These are phyloP conservation scores for Lepilemur septentrionalis DNA, from an alignment of 2,797 vertebrate species.

Conservation along the genomic window DNA sequence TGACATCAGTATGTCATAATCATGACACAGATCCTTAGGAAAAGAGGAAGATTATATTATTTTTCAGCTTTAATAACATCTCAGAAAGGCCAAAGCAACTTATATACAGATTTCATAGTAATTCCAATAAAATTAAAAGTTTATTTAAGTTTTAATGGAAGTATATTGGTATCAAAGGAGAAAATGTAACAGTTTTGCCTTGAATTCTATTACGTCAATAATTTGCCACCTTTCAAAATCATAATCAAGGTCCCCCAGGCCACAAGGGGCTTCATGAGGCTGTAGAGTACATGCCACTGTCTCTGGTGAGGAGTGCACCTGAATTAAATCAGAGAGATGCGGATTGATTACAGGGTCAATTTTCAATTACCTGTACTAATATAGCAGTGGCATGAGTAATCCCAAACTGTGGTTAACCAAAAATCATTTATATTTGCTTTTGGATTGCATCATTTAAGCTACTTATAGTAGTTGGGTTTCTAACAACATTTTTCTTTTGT, in stretches of 20 bases:
- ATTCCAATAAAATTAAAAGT: constrained; percentile 55
- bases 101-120: constrained; percentile 33
- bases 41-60: not conserved
- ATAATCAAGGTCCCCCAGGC: constrained; percentile 51
- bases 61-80: constrained; percentile 30
- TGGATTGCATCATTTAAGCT: constrained; percentile 66
- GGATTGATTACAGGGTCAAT: constrained; percentile 76
- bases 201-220: constrained; percentile 50
- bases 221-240: constrained; percentile 33
- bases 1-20: not conserved
- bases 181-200: constrained; percentile 45
- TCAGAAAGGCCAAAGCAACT: constrained; percentile 44
- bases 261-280: constrained; percentile 19
- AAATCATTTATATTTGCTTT: constrained; percentile 73
- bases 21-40: not conserved
- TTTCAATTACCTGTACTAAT: constrained; percentile 79
- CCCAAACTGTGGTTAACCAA: constrained; percentile 72
- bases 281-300: not conserved
- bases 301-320: constrained; percentile 29
- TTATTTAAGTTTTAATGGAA: constrained; percentile 68
- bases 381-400: constrained; percentile 63
- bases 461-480: constrained; percentile 60
- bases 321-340: constrained; percentile 73
- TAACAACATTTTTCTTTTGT: constrained; percentile 58
- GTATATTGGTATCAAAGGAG: constrained; percentile 57